Base-by-base conservation (phyloP, 1,140 invertebrate genomes). In the Prorops nasuta region DNA sequence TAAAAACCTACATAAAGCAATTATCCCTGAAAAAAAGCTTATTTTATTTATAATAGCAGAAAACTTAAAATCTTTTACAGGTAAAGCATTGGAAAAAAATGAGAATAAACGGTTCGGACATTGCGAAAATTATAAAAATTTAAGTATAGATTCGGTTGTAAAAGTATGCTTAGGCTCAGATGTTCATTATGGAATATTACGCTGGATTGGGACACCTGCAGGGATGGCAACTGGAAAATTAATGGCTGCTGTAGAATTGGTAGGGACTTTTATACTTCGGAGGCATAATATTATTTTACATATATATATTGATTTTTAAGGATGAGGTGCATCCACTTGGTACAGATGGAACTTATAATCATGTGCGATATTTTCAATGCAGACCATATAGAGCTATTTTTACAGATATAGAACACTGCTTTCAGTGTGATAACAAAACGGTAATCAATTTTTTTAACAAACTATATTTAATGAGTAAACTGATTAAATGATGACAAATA, bases 281-380 rank as follows among this genome's bases (percentile, higher is more conserved):
- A n/a, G n/a, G n/a, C n/a, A n/a, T n/a, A n/a, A n/a, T n/a, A n/a
- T n/a, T 28, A 15, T 37, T 37, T 37, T 17, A 24, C 40, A 16
- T 16, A 19, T 18, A 36, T 2, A 47, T 43, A 12, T 21, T 47
- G 28, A 46, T 40, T 69, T 84, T 91, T 64, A 85, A 90, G 71
- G 83, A 86, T 54, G 76, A 81, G 39, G 79, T 70, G 50, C 64
- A 83, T 56, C 74, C 76, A 44, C 58, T 80, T 28, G 77, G 81
- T 43, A 87, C 85, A 19, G 89, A 95, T 81, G 93, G 92, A 42
- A 83, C 77, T 3, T 88, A 88, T 58, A 83, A 86, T 63, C 85
- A 86, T 3, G 67, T 80, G 37, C 80, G 84, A 35, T 84, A 87
- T 67, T 92, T 93, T 70, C 67, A 80, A 12, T 92, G 90, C 77